Conservation (phyloP, 2,888 invertebrate species). For the Lasioglossum malachurum region DNA sequence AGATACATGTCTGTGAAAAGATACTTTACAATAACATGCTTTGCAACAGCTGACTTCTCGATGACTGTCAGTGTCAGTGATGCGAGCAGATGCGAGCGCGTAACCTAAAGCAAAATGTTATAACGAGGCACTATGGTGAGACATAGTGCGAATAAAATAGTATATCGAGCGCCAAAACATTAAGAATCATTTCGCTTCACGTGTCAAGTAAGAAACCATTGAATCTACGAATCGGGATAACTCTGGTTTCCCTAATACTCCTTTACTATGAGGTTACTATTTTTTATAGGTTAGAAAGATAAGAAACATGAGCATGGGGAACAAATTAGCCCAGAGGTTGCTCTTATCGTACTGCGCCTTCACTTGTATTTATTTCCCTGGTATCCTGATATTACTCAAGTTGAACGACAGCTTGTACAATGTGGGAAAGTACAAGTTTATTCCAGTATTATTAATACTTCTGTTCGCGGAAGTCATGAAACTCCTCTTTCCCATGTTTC, state of each 20-base stretch:
- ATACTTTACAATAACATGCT: background rate
- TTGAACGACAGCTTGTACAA: constrained; percentile 87
- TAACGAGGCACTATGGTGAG: constrained; percentile 13
- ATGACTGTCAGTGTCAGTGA: background rate
- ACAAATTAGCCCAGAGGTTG: constrained; percentile 72
- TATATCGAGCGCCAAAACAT: constrained; percentile 11
- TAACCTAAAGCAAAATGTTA: background rate
- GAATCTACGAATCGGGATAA: background rate
- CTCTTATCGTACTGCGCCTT: constrained; percentile 86
- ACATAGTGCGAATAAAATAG: constrained; percentile 3
- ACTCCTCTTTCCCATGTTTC: constrained; percentile 78
- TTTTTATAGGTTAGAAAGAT: constrained; percentile 37
- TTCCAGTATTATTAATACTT: constrained; percentile 82
- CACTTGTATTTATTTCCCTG: constrained; percentile 88
- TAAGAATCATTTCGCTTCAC: constrained; percentile 2
- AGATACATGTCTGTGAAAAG: background rate
- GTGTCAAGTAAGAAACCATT: constrained; percentile 34
- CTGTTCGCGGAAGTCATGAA: constrained; percentile 87
- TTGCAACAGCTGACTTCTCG: constrained; percentile 27
- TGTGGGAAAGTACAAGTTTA: constrained; percentile 86
- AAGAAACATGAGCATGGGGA: constrained; percentile 50
- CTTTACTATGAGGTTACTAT: background rate
- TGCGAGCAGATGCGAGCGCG: background rate
- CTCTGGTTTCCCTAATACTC: background rate
- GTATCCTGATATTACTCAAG: constrained; percentile 86